phyloP scores from a whole-genome alignment of 2,113 vertebrate genomes.

The Junco hyemalis region DNA sequence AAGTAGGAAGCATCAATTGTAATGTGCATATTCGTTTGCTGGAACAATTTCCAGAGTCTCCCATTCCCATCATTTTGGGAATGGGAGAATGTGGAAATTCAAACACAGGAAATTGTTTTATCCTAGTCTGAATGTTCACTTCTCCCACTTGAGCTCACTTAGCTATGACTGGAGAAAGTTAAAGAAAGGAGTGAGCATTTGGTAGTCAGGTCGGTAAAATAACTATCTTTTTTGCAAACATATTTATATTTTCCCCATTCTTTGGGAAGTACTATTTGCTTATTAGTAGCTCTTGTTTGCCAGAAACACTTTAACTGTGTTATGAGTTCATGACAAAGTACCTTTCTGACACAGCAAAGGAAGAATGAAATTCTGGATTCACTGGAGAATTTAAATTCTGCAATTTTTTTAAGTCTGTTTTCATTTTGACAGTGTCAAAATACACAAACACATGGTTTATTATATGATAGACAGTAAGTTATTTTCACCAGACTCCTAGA shows the following conservation, averaged over 20 bases:
- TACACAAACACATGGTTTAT: not conserved
- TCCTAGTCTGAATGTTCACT: not conserved
- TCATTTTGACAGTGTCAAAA: not conserved
- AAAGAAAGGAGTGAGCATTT: not conserved
- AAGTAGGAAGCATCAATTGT: fast-evolving
- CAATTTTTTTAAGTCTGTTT: not conserved
- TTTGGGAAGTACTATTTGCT: not conserved
- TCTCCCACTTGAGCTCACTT: not conserved
- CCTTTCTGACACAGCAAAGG: not conserved
- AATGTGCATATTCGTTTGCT: fast-evolving
- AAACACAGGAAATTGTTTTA: not conserved
- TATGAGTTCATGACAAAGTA: not conserved
- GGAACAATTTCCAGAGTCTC: not conserved
- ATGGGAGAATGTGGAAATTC: too few species aligned
- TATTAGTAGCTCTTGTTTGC: not conserved
- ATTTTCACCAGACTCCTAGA: not conserved
- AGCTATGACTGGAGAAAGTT: not conserved
- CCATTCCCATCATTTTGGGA: not conserved
- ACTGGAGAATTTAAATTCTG: too few species aligned
- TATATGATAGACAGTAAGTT: not conserved
- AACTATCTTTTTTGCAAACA: fast-evolving
- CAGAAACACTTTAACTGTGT: not conserved
- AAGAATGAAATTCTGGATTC: not conserved
- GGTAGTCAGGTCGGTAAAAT: not conserved
- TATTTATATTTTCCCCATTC: not conserved